Base-by-base conservation (phyloP, 2,113 vertebrate species). In the Bujurquina vittata region DNA sequence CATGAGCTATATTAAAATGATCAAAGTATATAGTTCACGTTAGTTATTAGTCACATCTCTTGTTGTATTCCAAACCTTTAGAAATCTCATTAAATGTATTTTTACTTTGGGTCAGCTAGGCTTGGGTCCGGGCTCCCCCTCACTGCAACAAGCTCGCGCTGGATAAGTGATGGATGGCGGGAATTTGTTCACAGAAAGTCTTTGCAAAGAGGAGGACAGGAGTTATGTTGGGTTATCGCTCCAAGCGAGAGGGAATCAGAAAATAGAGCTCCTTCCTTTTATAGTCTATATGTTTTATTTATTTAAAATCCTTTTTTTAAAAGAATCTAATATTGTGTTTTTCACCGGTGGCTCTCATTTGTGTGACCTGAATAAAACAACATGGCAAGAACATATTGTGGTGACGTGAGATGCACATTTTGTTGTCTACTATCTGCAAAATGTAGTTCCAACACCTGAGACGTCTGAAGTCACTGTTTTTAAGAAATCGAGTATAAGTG, bases 391-490 rank as follows among this genome's bases (percentile, higher is more conserved):
- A 43, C 11, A 12, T 43, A 9, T 40, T 10, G 11, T 43, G 40
- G 40, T 43, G 40, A 12, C 40, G 20, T 22, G 4, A 63, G n/a
- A 63, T 23, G 11, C 35, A 40, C 35, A 63, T 40, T 40, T 63
- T 63, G 0, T 22, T 14, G 61, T 14, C 33, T 33, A 63, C 11
- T 0, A 63, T 33, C 6, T 0, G 6, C 31, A 0, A 37, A 62
- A 62, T 62, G 60, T 62, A 37, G 20, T 62, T 62, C 22, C 20
- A 62, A 2, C 20, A 22, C 33, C 1, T n/a, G 18, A n/a, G 20
- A 54, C 7, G 17, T 43, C 3, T 12, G 4, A 10, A 10, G 1
- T 54, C 61, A 9, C 11, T 40, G n/a, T 20, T 40, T 22, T 23
- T 15, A 43, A 43, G n/a, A 37, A 43, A 43, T 65, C n/a, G 23